Evolutionary conservation across 2,113 vertebrate species (phyloP).

Genomic region (Smithornis capensis): DNA sequence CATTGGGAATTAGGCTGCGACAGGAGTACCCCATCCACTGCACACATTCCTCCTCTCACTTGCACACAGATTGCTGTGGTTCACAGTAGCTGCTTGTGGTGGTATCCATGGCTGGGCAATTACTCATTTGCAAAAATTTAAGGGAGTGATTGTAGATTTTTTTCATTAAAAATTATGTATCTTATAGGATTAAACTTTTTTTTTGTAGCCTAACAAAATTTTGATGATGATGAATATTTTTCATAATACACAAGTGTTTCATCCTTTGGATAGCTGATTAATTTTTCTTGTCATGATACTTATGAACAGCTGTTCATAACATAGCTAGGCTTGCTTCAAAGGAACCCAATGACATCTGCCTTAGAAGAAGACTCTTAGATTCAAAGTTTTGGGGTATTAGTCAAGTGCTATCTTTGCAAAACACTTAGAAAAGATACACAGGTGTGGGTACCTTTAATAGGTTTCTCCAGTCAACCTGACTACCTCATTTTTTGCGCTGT

Average conservation of each 20-base stretch:
- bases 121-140: background rate
- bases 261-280: background rate
- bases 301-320: background rate
- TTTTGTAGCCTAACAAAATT: background rate
- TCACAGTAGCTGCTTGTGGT: background rate
- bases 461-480: background rate
- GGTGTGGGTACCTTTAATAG: background rate
- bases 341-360: background rate
- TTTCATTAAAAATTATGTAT: background rate
- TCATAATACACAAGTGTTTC: background rate
- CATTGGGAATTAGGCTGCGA: background rate
- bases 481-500: background rate
- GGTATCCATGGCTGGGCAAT: background rate
- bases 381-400: background rate
- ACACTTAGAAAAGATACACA: background rate
- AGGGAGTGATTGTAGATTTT: background rate
- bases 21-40: background rate
- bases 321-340: background rate
- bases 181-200: background rate
- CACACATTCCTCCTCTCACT: background rate
- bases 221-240: background rate
- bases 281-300: background rate
- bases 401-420: background rate
- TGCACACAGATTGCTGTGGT: background rate
- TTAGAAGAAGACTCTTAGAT: background rate